Evolutionary conservation across 2,888 invertebrate genomes (phyloP).

Genomic region (Plagodis dolabraria): DNA sequence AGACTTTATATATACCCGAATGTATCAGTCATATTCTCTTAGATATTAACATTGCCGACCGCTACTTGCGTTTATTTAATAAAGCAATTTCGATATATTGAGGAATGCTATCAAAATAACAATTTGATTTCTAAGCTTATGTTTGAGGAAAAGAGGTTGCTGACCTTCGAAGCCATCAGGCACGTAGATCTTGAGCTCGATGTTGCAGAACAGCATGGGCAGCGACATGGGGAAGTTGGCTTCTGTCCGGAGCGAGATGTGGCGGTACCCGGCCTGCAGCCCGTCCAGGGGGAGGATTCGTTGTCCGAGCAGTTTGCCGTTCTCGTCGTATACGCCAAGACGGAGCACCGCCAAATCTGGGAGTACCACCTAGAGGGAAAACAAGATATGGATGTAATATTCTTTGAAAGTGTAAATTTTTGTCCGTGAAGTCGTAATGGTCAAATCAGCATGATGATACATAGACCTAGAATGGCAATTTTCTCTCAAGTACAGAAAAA

Average conservation of each 20-base stretch:
- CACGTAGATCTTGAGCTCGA: conserved; percentile 99
- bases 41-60: too few relatives aligned
- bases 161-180: conserved; percentile 98
- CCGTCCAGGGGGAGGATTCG: conserved; percentile 99
- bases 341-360: conserved; percentile 98
- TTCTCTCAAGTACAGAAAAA: too few relatives aligned
- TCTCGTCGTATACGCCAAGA: conserved; percentile 99
- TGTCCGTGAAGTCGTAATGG: too few relatives aligned
- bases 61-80: neutral
- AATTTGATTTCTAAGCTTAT: too few relatives aligned
- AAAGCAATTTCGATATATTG: neutral
- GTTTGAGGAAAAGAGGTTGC: neutral
- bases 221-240: conserved; percentile 99
- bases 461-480: too few relatives aligned
- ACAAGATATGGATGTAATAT: neutral
- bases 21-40: too few relatives aligned
- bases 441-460: too few relatives aligned
- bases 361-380: conserved; percentile 90
- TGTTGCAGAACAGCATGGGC: conserved; percentile 99
- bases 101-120: too few relatives aligned
- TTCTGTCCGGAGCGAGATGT: conserved; percentile 98
- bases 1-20: too few relatives aligned
- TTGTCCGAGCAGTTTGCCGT: conserved; percentile 97
- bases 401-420: too few relatives aligned
- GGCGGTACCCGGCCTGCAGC: conserved; percentile 98